These are phyloP conservation scores for Sebastiscus tertius DNA, from an alignment of 2,797 vertebrate genomes.

Conservation along the genomic window DNA sequence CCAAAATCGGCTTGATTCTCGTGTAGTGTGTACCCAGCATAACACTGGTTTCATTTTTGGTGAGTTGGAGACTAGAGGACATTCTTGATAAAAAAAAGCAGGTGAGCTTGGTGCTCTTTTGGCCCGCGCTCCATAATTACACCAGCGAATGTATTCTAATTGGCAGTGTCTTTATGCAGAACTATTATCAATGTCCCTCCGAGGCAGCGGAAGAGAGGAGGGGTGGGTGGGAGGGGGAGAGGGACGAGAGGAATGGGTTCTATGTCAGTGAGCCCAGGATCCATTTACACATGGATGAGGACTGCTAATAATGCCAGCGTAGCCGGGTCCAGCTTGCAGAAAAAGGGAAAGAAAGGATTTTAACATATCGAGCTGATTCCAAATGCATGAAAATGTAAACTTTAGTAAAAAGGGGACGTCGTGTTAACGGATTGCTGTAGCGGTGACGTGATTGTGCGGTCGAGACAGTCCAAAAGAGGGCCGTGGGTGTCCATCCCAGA, in stretches of 20 bases:
- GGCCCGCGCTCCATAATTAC: slow-evolving; percentile 77
- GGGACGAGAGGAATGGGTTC: slow-evolving; percentile 51
- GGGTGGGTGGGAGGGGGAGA: neutral
- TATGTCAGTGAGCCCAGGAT: slow-evolving; percentile 65
- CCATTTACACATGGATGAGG: slow-evolving; percentile 72
- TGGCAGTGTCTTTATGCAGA: slow-evolving; percentile 82
- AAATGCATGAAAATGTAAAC: slow-evolving; percentile 61
- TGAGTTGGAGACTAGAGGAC: slow-evolving; percentile 6
- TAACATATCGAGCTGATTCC: slow-evolving; percentile 51
- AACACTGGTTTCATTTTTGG: slow-evolving; percentile 33
- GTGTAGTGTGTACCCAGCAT: neutral
- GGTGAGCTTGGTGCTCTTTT: slow-evolving; percentile 68
- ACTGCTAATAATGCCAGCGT: slow-evolving; percentile 59
- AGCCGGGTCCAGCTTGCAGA: slow-evolving; percentile 36
- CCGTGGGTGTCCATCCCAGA: neutral
- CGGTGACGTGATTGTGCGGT: slow-evolving; percentile 4
- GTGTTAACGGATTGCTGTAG: slow-evolving; percentile 29
- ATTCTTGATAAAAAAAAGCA: slow-evolving; percentile 57
- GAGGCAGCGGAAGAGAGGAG: slow-evolving; percentile 61
- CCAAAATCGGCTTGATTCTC: too few species aligned
- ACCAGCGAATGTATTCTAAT: slow-evolving; percentile 79
- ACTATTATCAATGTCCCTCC: slow-evolving; percentile 83
- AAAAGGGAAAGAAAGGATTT: slow-evolving; percentile 37
- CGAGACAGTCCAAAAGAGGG: slow-evolving; percentile 12
- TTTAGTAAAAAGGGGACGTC: slow-evolving; percentile 16